Evolutionary conservation across 1,140 invertebrate species (phyloP).

Genomic region (Lutraria rhynchaena): DNA sequence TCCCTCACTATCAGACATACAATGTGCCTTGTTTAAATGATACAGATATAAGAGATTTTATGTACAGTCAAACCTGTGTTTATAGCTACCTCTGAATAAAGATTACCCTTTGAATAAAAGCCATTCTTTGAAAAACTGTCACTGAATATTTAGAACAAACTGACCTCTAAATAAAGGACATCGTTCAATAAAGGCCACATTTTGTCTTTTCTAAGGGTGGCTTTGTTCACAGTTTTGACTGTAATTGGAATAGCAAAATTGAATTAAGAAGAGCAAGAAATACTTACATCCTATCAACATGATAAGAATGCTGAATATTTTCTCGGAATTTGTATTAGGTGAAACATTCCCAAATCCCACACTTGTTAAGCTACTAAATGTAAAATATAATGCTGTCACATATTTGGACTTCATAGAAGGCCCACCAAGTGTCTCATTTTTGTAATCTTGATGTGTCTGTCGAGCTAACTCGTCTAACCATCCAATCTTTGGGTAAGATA

Average conservation of each 20-base stretch:
- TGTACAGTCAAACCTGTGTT: no score
- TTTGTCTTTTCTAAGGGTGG: no score
- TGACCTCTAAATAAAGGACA: no score
- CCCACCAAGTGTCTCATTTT: conserved; percentile 75
- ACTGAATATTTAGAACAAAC: no score
- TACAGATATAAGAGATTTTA: no score
- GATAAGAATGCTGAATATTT: conserved; percentile 86
- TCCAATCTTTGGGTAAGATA: conserved; percentile 88
- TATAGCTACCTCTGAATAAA: no score
- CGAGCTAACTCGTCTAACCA: conserved; percentile 95
- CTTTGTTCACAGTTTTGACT: no score
- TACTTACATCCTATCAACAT: conserved; percentile 83
- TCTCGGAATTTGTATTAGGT: conserved; percentile 96
- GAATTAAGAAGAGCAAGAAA: background rate
- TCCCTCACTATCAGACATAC: no score
- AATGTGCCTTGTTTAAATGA: no score
- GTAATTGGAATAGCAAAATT: background rate
- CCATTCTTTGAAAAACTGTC: no score
- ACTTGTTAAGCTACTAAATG: conserved; percentile 97
- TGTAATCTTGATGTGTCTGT: conserved; percentile 78
- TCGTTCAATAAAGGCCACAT: no score
- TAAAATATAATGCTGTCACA: conserved; percentile 98
- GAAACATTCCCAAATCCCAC: conserved; percentile 99
- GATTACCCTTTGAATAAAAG: no score
- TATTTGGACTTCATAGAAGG: conserved; percentile 86